A percentile compares a stretch with the other conserved stretches of the same genome.
Conservation (phyloP, 2,888 invertebrate genomes). For the Drosophila falleni region DNA sequence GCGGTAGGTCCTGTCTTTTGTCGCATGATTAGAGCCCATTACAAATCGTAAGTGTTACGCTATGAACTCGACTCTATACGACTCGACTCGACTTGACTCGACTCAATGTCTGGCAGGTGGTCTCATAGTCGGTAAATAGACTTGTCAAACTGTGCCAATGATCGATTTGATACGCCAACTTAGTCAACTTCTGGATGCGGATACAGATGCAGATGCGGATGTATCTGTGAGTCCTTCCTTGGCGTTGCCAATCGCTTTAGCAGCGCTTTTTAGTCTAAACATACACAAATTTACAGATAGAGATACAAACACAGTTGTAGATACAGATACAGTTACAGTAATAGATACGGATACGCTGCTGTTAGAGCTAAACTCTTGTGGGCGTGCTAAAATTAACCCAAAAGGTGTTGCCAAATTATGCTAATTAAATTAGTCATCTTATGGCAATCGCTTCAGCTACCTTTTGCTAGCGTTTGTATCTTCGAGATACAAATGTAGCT, state of each 20-base stretch:
- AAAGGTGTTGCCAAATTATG: conserved; percentile 81
- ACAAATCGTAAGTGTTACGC: conserved; percentile 81
- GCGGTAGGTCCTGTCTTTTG: conserved; percentile 75
- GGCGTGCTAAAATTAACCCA: conserved; percentile 53
- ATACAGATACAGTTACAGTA: neutral
- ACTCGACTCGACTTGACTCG: conserved; percentile 23
- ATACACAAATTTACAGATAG: conserved; percentile 43
- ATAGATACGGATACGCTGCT: conserved; percentile 31
- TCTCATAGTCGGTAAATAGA: conserved; percentile 65
- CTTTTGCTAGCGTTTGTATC: conserved; percentile 18
- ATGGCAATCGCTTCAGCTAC: neutral
- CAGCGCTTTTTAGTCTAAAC: conserved; percentile 72
- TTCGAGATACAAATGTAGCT: conserved; percentile 42
- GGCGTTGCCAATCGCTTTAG: conserved; percentile 77
- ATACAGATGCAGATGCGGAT: conserved; percentile 24
- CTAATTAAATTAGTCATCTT: conserved; percentile 69
- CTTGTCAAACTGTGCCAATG: conserved; percentile 81
- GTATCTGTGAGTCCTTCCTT: conserved; percentile 30
- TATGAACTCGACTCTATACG: conserved; percentile 33
- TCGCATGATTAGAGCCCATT: conserved; percentile 78
- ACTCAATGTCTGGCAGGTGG: conserved; percentile 43
- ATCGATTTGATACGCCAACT: conserved; percentile 83
- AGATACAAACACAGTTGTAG: conserved; percentile 5
- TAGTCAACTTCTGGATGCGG: conserved; percentile 64
- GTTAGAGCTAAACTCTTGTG: conserved; percentile 23